Evolutionary conservation across 92 coral and sea anemone species (phyloP).

Genomic region (Metridium senile): DNA sequence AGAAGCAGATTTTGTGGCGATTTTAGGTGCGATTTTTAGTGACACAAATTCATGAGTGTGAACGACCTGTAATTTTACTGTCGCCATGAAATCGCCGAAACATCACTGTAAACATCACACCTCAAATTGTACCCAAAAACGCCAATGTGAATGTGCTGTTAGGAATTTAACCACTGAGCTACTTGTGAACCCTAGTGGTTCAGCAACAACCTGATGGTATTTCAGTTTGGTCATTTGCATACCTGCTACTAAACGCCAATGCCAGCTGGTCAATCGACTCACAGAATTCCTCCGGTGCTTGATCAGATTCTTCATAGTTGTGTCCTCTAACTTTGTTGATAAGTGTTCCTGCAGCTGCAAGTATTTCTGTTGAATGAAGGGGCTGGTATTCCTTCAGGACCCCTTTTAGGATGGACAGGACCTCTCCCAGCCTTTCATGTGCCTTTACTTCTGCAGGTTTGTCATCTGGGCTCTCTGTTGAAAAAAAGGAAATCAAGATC

Average conservation of each 20-base stretch:
- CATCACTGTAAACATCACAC: too few relatives aligned
- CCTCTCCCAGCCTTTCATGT: slow-evolving; percentile 91
- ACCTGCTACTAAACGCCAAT: slow-evolving; percentile 97
- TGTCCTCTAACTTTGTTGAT: slow-evolving; percentile 89
- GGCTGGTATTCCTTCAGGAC: slow-evolving; percentile 86
- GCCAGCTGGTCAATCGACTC: slow-evolving; percentile 98
- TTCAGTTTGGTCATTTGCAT: too few relatives aligned
- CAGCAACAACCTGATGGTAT: too few relatives aligned
- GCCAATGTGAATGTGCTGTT: too few relatives aligned
- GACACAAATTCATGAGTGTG: too few relatives aligned
- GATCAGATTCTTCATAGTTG: slow-evolving; percentile 72
- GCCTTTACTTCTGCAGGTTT: slow-evolving; percentile 85
- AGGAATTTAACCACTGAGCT: too few relatives aligned
- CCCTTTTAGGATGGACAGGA: slow-evolving; percentile 89
- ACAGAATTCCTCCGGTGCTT: slow-evolving; percentile 92
- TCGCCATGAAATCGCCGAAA: too few relatives aligned
- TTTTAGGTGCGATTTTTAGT: too few relatives aligned
- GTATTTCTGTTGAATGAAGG: slow-evolving; percentile 87
- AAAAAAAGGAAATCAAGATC: not conserved
- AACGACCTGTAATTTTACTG: too few relatives aligned
- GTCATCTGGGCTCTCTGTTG: slow-evolving; percentile 49
- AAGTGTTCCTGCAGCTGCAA: slow-evolving; percentile 92
- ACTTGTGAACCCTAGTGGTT: too few relatives aligned
- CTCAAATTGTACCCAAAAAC: too few relatives aligned
- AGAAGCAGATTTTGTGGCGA: too few relatives aligned